Evolutionary conservation across 2,113 vertebrate species (phyloP).

Genomic region (Thermophis baileyi): DNA sequence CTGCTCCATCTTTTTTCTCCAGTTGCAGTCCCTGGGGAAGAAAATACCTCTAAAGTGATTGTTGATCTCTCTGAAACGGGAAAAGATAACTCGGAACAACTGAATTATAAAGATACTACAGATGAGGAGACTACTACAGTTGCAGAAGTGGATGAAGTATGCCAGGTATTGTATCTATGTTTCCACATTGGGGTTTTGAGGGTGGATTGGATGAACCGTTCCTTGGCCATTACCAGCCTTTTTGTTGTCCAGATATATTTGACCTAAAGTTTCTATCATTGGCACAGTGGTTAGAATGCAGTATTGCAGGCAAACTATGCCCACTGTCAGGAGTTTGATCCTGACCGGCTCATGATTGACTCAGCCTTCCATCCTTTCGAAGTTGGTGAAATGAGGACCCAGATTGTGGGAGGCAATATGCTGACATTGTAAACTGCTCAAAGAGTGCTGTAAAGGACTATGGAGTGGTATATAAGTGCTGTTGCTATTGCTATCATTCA

Average conservation of each 20-base stretch:
- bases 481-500: neutral
- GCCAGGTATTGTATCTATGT: constrained; percentile 67
- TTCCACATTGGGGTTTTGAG: neutral
- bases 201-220: neutral
- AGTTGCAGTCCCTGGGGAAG: constrained; percentile 81
- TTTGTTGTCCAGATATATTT: neutral
- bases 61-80: constrained; percentile 65
- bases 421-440: neutral
- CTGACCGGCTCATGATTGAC: neutral
- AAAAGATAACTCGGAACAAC: neutral
- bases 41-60: constrained; percentile 65
- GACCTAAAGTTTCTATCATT: neutral
- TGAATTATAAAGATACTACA: neutral
- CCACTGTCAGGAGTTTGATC: neutral
- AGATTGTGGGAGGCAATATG: neutral
- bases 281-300: neutral
- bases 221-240: neutral
- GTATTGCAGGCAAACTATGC: neutral
- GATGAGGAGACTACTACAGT: constrained; percentile 1
- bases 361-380: neutral
- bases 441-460: neutral
- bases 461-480: neutral
- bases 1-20: neutral
- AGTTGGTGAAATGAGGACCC: neutral
- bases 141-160: constrained; percentile 68